Evolutionary conservation across 2,113 vertebrate species (phyloP).

Genomic region (Cardinalis cardinalis): DNA sequence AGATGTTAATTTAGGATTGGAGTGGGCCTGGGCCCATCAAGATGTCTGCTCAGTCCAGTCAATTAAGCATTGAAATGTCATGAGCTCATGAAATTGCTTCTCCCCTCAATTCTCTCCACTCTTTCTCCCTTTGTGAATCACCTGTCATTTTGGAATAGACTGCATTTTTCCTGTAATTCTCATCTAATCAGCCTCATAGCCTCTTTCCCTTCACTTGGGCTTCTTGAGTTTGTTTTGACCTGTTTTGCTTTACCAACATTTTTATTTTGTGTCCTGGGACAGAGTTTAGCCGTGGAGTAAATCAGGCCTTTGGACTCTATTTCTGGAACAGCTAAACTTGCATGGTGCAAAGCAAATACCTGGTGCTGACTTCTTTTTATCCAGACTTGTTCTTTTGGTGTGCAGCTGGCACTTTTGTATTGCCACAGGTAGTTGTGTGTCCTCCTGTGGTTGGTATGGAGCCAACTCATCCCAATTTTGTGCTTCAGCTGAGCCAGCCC

Average conservation of each 20-base stretch:
- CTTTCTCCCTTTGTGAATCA: background rate
- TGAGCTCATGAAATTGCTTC: background rate
- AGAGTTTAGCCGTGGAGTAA: background rate
- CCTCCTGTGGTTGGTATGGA: background rate
- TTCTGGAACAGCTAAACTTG: background rate
- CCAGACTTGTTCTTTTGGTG: background rate
- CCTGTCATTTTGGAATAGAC: background rate
- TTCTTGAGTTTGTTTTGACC: background rate
- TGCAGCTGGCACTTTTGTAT: background rate
- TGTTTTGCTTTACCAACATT: background rate
- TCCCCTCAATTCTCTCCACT: background rate
- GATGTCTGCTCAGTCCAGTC: background rate
- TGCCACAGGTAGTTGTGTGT: rapidly evolving
- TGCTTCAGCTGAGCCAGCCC: background rate
- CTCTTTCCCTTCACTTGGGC: background rate
- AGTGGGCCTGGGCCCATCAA: background rate
- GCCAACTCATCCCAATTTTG: background rate
- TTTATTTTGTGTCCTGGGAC: background rate
- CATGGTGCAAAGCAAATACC: background rate
- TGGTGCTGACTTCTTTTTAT: background rate
- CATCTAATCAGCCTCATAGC: background rate
- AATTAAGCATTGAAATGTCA: background rate
- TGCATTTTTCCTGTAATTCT: background rate
- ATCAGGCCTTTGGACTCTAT: background rate
- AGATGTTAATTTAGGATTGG: background rate